Base-by-base conservation (phyloP, 2,888 invertebrate species). In the Rhamnusium bicolor region DNA sequence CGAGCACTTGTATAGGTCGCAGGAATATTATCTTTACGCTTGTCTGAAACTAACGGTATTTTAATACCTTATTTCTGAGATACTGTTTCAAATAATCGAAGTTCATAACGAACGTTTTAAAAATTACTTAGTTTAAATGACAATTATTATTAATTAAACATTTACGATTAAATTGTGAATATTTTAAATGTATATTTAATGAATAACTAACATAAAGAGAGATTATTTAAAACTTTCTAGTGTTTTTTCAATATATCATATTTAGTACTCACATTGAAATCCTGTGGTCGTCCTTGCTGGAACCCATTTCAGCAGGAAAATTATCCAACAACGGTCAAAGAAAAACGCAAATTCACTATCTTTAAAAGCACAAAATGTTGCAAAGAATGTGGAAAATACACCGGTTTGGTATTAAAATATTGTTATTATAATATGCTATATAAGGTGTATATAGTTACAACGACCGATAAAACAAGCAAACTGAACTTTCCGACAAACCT, bases 401-500 rank as follows among this genome's bases (percentile, higher is more conserved):
- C 58, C 8, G 19, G 56, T 70, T 51, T 19, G n/a, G 40, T 4
- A 12, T n/a, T 40, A 40, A 40, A 14, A 40, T 40, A n/a, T 40
- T n/a, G 40, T 40, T 40, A n/a, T 40, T 40, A n/a, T 40, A 40
- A 40, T 51, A 7, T 19, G 8, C 8, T 5, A 7, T 51, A 51
- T 51, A 51, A 8, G 19, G 68, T 65, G 60, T 53, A 61, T 49
- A 5, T 40, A 47, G 16, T 65, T 69, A 66, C 69, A 60, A 47
- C 65, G 32, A 74, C 72, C 69, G 74, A 73, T 73, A 73, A 74
- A 74, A 71, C 56, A 66, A 62, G 60, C 27, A 69, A 65, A 77
- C 77, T 77, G 77, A 70, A 73, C 72, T 66, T 74, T 71, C 67
- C 67, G 74, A 60, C 68, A 74, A 67, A 51, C 72, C 69, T 62